Conservation (phyloP, 2,888 invertebrate genomes). For the Elmis aenea region DNA sequence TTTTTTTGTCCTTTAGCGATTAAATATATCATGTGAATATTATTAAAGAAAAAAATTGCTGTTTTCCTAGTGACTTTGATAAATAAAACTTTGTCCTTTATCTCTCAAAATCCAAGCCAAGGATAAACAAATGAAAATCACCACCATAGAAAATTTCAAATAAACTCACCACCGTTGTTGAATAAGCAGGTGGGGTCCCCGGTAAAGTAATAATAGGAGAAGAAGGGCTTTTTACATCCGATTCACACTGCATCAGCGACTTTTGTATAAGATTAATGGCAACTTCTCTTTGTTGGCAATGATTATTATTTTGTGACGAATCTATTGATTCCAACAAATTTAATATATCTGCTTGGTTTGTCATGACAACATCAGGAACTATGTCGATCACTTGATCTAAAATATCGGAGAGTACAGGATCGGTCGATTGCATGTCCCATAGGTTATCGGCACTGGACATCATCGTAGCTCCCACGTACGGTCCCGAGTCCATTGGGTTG, state of each 20-base stretch:
- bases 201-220: constrained; percentile 51
- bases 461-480: constrained; percentile 31
- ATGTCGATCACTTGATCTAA: constrained; percentile 81
- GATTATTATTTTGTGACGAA: constrained; percentile 25
- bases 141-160: too few species aligned
- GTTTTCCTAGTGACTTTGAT: too few species aligned
- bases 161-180: constrained; percentile 38
- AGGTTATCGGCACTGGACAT: constrained; percentile 37
- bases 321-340: constrained; percentile 48
- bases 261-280: constrained; percentile 88
- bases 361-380: constrained; percentile 59
- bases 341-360: constrained; percentile 37
- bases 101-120: too few species aligned
- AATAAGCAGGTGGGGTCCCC: constrained; percentile 60
- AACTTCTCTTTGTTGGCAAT: constrained; percentile 46
- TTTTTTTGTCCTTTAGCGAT: too few species aligned
- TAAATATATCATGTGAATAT: too few species aligned
- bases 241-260: constrained; percentile 83
- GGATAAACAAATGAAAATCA: too few species aligned
- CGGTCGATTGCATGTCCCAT: constrained; percentile 52
- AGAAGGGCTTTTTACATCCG: constrained; percentile 58
- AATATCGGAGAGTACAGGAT: constrained; percentile 75
- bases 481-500: constrained; percentile 21
- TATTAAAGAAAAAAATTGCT: too few species aligned
- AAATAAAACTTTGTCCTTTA: too few species aligned